These are phyloP conservation scores for Papilio helenus DNA, from an alignment of 1,140 invertebrate species.

Conservation along the genomic window DNA sequence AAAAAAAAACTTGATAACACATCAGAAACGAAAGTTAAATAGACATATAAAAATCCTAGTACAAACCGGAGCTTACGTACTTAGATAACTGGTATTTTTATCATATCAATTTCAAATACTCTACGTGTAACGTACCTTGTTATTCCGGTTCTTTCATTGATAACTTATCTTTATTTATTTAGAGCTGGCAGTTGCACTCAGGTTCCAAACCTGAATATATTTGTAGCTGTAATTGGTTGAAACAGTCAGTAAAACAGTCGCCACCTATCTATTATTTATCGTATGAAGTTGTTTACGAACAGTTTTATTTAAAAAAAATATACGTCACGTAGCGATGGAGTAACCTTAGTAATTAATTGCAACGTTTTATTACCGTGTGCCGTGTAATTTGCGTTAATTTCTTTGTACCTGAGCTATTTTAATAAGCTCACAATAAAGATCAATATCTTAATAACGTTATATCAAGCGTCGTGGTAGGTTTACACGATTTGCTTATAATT, in stretches of 20 bases:
- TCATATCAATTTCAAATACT: constrained; percentile 29
- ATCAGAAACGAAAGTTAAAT: neutral
- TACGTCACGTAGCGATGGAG: neutral
- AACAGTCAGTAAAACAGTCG: constrained; percentile 2
- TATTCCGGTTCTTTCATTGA: constrained; percentile 31
- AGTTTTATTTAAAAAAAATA: neutral
- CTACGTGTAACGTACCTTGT: neutral
- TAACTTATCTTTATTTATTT: constrained; percentile 37
- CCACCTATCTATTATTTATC: neutral
- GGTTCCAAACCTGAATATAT: constrained; percentile 31
- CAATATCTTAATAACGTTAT: constrained; percentile 33
- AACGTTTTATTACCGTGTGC: constrained; percentile 1
- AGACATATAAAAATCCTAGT: neutral
- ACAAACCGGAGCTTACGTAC: constrained; percentile 3
- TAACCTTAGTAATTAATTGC: neutral
- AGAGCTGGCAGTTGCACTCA: constrained; percentile 18
- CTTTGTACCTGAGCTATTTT: neutral
- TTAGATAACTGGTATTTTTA: constrained; percentile 34
- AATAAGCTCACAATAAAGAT: constrained; percentile 27
- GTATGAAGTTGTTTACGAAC: neutral
- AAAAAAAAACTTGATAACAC: neutral
- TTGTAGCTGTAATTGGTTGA: constrained; percentile 34
- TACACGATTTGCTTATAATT: constrained; percentile 31
- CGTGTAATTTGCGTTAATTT: neutral
- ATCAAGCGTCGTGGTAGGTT: constrained; percentile 43